Percentiles rank a stretch among this genome's conserved stretches.
Conservation (phyloP, 2,113 vertebrate species). For the Entomyzon cyanotis region DNA sequence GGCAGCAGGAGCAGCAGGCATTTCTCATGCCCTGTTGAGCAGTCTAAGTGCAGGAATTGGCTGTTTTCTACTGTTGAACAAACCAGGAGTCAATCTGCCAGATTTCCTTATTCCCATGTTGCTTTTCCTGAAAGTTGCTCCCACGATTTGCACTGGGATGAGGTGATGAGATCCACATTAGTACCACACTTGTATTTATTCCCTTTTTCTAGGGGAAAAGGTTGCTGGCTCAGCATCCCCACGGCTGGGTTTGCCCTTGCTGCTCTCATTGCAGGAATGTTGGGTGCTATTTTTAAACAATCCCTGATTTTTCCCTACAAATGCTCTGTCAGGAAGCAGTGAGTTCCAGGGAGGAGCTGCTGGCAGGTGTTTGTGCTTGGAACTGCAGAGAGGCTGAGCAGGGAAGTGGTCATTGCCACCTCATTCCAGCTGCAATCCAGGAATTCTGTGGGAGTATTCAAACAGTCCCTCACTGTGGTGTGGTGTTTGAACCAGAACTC, state of each 20-base stretch:
- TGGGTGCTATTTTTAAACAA: neutral
- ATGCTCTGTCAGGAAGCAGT: neutral
- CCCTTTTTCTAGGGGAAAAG: neutral
- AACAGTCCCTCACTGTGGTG: fast-evolving
- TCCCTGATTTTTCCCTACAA: neutral
- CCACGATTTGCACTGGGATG: fast-evolving
- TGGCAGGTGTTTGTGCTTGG: neutral
- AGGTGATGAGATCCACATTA: neutral
- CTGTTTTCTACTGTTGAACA: fast-evolving
- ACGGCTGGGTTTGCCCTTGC: neutral
- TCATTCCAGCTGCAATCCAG: fast-evolving
- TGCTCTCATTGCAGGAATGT: neutral
- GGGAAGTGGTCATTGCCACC: fast-evolving
- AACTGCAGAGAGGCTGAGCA: neutral
- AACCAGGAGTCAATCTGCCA: neutral
- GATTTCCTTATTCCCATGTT: fast-evolving
- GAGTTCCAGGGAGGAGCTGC: neutral
- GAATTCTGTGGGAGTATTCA: fast-evolving
- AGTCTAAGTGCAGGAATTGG: neutral
- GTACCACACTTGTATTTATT: fast-evolving
- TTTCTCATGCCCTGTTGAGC: neutral
- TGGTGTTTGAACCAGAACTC: neutral
- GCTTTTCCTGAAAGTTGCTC: neutral
- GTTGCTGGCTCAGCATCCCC: neutral
- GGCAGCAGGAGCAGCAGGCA: neutral